Conservation (phyloP, 2,888 invertebrate species). For the Clepsis dumicolana region DNA sequence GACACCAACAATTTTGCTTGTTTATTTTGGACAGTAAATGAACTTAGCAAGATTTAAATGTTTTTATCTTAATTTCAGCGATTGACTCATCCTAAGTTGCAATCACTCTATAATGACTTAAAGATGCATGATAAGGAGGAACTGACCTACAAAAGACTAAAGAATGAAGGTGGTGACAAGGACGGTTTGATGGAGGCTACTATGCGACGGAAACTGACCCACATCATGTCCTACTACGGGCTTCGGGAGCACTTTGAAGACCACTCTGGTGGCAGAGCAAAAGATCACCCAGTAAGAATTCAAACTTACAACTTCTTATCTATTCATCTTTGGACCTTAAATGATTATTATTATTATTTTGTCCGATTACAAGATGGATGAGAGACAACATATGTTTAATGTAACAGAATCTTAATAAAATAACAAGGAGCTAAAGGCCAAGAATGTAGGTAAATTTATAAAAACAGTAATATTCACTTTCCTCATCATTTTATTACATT, state of each 20-base stretch:
- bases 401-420: no score
- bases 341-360: no score
- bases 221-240: slow-evolving; percentile 93
- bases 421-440: no score
- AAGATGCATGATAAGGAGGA: slow-evolving; percentile 98
- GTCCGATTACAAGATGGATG: no score
- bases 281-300: slow-evolving; percentile 82
- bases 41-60: not conserved
- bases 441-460: no score
- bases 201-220: slow-evolving; percentile 91
- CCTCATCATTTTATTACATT: no score
- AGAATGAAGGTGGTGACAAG: slow-evolving; percentile 94
- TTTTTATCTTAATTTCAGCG: slow-evolving; percentile 84
- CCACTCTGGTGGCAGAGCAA: slow-evolving; percentile 84
- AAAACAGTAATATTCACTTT: no score
- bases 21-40: not conserved
- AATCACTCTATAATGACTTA: slow-evolving; percentile 94
- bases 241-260: slow-evolving; percentile 93
- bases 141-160: slow-evolving; percentile 92
- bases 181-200: slow-evolving; percentile 94
- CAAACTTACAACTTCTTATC: not conserved
- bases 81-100: slow-evolving; percentile 93
- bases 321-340: no score
- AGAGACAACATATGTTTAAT: no score
- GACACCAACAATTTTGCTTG: slow-evolving; percentile 44